Evolutionary conservation across 2,888 invertebrate species (phyloP), one percentile per base, ranked within the genome.

Genomic region (Idaea biselata): DNA sequence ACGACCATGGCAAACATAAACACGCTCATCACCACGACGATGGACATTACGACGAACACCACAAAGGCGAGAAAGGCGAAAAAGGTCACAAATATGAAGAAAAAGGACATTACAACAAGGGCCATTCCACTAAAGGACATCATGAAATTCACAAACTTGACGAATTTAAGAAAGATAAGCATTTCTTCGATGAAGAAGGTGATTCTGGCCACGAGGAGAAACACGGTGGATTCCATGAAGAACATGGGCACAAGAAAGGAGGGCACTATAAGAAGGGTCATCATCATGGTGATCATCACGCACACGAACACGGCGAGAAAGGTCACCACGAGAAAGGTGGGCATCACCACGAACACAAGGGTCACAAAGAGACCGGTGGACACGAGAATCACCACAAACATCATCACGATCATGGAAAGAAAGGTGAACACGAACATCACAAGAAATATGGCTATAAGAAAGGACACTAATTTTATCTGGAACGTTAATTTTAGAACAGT

Each of bases 171-270:
- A 97, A 97, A 84, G 96, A 97, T 77, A 97, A 97, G 80, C 95
- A 96, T 79, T 97, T 96, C 94, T 97, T 95, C 84, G 97, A 97
- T 74, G 97, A 97, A 86, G 95, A 96, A 76, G 96, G 97, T 73
- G 96, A 96, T 76, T 95, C 95, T 57, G 97, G 95, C 0, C 96
- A 96, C 73, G 96, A 97, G 82, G 96, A 96, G 80, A 96, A 97
- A 78, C 96, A 97, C 78, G 97, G 96, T 67, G 96, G 94, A 53
- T 95, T 95, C 83, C 96, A 97, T 79, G 96, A 97, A 80, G 95
- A 95, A 78, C 95, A 96, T 73, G 96, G 95, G 25, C 95, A 96
- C 87, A 96, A 97, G 87, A 96, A 97, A 87, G 97, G 97, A 64
- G 96, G 96, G 6, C 95, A 95, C 82, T 94, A 95, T 84, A 96